phyloP scores from a whole-genome alignment of 2,113 vertebrate genomes.

The Ptilonorhynchus violaceus region DNA sequence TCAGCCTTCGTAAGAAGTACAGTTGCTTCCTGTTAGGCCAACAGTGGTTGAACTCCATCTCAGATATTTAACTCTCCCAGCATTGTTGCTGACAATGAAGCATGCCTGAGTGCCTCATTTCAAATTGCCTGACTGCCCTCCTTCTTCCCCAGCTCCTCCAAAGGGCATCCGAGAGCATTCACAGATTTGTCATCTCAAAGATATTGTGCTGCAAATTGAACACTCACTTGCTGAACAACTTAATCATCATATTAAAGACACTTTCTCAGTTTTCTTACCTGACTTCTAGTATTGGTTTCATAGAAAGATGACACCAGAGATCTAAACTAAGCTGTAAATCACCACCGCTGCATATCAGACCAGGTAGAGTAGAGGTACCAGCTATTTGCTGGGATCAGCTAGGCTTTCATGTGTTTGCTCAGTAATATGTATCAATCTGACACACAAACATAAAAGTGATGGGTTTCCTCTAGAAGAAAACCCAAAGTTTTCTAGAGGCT shows the following conservation, averaged over 20 bases:
- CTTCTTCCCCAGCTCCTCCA: background rate
- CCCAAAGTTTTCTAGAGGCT: background rate
- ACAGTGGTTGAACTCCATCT: background rate
- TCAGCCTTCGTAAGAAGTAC: slow-evolving; percentile 39
- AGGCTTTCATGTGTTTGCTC: background rate
- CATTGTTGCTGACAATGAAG: background rate
- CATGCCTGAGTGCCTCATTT: background rate
- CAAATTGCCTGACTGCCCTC: background rate
- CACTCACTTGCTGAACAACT: background rate
- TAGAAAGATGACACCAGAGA: background rate
- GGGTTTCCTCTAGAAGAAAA: background rate
- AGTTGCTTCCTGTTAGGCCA: slow-evolving; percentile 61
- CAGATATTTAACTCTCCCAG: background rate
- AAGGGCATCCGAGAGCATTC: background rate
- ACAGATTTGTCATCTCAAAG: background rate
- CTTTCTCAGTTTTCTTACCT: background rate
- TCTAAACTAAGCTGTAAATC: background rate
- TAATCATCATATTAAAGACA: background rate
- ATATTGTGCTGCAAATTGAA: background rate
- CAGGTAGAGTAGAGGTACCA: background rate
- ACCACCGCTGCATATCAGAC: background rate
- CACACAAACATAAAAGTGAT: background rate
- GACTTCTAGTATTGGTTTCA: background rate
- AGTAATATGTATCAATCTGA: background rate
- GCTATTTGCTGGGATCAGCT: background rate